Percentiles rank a stretch among this genome's conserved stretches.
phyloP scores from a whole-genome alignment of 2,113 vertebrate genomes.

The Cyprinus carpio region DNA sequence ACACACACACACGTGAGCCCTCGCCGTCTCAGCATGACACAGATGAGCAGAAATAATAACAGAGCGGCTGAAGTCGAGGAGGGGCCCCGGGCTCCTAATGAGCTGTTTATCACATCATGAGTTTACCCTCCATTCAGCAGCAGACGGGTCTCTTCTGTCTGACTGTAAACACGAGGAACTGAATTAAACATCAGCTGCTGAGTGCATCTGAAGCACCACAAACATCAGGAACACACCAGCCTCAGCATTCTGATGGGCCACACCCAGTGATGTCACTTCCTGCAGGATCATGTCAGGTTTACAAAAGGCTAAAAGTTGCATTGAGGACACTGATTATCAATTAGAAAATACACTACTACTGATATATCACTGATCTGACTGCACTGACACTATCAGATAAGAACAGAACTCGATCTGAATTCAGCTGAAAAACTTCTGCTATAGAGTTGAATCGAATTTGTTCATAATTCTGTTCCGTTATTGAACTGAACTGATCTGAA shows the following conservation, averaged over 20 bases:
- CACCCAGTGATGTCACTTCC: slow-evolving; percentile 3
- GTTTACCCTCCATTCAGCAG: neutral
- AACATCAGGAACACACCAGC: neutral
- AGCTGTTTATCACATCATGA: slow-evolving; percentile 19
- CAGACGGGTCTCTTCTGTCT: neutral
- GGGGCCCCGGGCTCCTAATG: neutral
- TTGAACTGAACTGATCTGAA: too few species aligned
- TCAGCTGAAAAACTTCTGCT: too few species aligned
- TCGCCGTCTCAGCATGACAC: neutral
- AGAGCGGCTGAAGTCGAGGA: neutral
- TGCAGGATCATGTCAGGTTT: neutral
- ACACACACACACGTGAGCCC: neutral
- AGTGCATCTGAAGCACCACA: neutral
- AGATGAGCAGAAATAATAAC: neutral
- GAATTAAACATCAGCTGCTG: neutral
- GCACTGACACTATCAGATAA: too few species aligned
- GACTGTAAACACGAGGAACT: neutral
- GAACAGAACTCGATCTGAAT: too few species aligned
- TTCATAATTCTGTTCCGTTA: too few species aligned
- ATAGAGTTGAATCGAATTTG: too few species aligned
- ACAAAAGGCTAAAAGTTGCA: neutral
- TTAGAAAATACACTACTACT: too few species aligned
- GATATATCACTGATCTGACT: too few species aligned
- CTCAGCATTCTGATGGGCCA: neutral
- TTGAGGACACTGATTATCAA: neutral